These are phyloP conservation scores for Galaxias olidus DNA, from an alignment of 2,797 vertebrate genomes.

Conservation along the genomic window DNA sequence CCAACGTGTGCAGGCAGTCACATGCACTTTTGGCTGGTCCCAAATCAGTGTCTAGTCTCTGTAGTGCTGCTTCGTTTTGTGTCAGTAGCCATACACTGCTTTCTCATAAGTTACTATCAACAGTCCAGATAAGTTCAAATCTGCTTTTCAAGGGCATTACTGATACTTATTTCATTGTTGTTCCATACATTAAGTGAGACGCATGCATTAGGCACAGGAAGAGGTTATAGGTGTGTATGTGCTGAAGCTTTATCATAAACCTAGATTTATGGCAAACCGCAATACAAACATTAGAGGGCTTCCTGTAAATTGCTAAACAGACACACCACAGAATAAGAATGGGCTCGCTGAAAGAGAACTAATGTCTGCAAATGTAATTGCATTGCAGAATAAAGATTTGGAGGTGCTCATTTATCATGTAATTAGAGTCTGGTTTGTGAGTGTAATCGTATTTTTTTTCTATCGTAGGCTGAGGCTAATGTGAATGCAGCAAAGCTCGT, in stretches of 20 bases:
- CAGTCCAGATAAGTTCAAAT: background rate
- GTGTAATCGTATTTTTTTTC: conserved; percentile 61
- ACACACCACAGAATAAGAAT: conserved; percentile 32
- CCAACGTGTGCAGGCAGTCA: background rate
- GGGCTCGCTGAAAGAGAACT: conserved; percentile 33
- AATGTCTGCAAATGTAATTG: conserved; percentile 52
- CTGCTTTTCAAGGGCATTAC: too few relatives aligned
- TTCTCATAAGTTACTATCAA: conserved; percentile 65
- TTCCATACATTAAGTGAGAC: too few relatives aligned
- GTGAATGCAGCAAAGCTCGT: conserved; percentile 49
- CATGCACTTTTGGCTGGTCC: conserved; percentile 38
- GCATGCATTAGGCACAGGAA: too few relatives aligned
- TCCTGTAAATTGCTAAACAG: conserved; percentile 11
- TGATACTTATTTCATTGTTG: too few relatives aligned
- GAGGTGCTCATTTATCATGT: conserved; percentile 65
- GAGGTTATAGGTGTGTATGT: too few relatives aligned
- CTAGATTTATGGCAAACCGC: background rate
- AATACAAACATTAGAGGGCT: background rate
- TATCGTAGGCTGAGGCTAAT: conserved; percentile 45
- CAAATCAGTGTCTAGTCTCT: conserved; percentile 54
- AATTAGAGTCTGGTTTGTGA: conserved; percentile 60
- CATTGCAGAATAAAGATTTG: conserved; percentile 50
- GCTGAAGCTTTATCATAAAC: background rate
- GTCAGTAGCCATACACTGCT: conserved; percentile 69
- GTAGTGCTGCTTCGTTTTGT: conserved; percentile 50